Conservation (phyloP, 2,888 invertebrate species). For the Ypsolopha scabrella region DNA sequence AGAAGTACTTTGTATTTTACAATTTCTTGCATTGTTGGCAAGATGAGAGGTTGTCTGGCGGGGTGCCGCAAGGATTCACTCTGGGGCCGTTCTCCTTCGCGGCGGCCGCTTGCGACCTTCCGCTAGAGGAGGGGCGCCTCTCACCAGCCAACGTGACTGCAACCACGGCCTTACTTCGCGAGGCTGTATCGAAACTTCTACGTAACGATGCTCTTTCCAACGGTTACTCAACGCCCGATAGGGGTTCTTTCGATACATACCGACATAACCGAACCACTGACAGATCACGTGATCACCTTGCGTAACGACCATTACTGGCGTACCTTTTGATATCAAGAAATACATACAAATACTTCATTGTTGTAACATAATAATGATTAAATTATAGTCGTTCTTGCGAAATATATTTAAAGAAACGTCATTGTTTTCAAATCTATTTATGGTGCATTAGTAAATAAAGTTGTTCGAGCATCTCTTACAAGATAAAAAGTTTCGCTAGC, state of each 20-base stretch:
- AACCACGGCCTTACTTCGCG: conserved; percentile 65
- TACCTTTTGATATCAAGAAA: conserved; percentile 55
- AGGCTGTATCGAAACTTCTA: conserved; percentile 67
- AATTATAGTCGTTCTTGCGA: conserved; percentile 32
- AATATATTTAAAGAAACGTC: conserved; percentile 12
- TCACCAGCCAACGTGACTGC: conserved; percentile 58
- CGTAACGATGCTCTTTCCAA: conserved; percentile 67
- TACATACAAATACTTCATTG: conserved; percentile 53
- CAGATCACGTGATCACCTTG: conserved; percentile 58
- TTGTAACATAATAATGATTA: conserved; percentile 37
- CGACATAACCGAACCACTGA: conserved; percentile 48
- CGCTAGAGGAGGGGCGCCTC: conserved; percentile 54
- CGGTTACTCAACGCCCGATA: conserved; percentile 63
- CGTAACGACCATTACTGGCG: conserved; percentile 52
- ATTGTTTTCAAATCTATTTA: no score
- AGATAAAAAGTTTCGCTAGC: not conserved
- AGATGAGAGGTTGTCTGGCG: conserved; percentile 5
- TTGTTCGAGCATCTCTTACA: no score
- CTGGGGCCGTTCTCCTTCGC: conserved; percentile 60
- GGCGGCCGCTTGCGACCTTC: conserved; percentile 59
- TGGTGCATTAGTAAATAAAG: no score
- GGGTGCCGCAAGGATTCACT: conserved; percentile 57
- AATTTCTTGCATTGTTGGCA: not conserved
- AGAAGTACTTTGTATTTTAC: not conserved
- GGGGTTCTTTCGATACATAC: conserved; percentile 58